A percentile compares a stretch with the other conserved stretches of the same genome.
These are phyloP conservation scores for Drosophila ustulata DNA, from an alignment of 2,888 invertebrate genomes.

Conservation along the genomic window DNA sequence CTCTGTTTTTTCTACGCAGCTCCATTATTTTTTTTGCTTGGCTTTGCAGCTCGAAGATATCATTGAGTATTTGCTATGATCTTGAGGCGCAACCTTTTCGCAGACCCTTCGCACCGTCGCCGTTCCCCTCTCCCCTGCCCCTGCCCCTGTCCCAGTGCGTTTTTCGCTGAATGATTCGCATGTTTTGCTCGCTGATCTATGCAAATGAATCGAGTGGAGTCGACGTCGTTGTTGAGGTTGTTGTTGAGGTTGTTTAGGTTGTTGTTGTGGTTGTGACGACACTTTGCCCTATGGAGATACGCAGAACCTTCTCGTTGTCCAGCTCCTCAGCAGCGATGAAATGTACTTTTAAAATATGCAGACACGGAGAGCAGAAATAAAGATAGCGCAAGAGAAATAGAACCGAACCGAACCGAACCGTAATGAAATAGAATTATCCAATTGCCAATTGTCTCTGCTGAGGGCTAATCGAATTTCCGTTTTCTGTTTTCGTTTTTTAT, in stretches of 20 bases:
- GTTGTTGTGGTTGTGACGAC: slow-evolving; percentile 25
- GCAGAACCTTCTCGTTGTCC: slow-evolving; percentile 2
- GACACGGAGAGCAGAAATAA: background rate
- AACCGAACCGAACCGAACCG: background rate
- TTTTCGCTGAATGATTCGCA: slow-evolving; percentile 20
- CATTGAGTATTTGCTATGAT: background rate
- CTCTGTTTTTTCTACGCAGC: too few species aligned
- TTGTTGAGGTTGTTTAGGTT: too few species aligned
- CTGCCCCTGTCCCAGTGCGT: background rate
- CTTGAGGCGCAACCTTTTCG: slow-evolving; percentile 3
- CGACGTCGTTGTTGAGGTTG: background rate
- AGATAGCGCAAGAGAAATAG: background rate
- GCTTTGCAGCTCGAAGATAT: too few species aligned
- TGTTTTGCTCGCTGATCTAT: slow-evolving; percentile 55
- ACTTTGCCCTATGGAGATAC: slow-evolving; percentile 65
- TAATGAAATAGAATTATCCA: slow-evolving; percentile 33
- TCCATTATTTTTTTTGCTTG: too few species aligned
- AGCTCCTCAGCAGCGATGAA: background rate
- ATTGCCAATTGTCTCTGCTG: slow-evolving; percentile 52
- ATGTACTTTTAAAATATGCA: slow-evolving; percentile 47
- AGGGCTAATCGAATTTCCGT: slow-evolving; percentile 58
- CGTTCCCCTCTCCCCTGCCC: background rate
- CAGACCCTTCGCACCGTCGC: too few species aligned
- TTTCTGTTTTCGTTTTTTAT: slow-evolving; percentile 19
- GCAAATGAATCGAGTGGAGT: slow-evolving; percentile 42